phyloP scores from a whole-genome alignment of 2,113 vertebrate species.

The Psophia crepitans region DNA sequence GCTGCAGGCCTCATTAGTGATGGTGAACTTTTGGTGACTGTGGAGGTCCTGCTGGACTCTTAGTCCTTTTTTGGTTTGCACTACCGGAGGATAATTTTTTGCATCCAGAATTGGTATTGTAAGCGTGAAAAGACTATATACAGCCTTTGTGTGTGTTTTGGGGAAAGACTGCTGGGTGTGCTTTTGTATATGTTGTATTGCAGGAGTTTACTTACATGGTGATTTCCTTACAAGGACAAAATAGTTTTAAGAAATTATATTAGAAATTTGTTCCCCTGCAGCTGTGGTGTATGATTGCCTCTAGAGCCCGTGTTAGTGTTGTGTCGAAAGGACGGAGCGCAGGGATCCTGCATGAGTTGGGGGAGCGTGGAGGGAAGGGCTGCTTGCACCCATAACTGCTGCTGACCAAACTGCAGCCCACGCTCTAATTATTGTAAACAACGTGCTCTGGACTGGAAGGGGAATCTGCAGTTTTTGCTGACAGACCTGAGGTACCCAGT shows the following conservation, averaged over 20 bases:
- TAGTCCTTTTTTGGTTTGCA: background rate
- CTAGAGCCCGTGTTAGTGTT: background rate
- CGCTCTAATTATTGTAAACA: too few species aligned
- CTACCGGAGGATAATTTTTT: background rate
- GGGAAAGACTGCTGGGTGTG: background rate
- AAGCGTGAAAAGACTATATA: background rate
- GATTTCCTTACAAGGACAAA: background rate
- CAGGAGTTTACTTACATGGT: background rate
- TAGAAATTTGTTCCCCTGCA: background rate
- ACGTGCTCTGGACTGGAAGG: background rate
- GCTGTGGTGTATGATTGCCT: background rate
- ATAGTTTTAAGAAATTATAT: background rate
- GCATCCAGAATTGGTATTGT: background rate
- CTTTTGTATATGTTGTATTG: background rate
- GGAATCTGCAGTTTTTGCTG: background rate
- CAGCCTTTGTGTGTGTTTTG: background rate
- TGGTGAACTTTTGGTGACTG: background rate
- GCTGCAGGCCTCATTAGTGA: background rate
- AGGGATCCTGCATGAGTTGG: accelerated
- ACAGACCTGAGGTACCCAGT: background rate
- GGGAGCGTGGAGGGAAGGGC: background rate
- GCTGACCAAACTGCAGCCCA: too few species aligned
- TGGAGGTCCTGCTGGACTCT: background rate
- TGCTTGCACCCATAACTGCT: too few species aligned
- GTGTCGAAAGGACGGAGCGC: background rate